Base-by-base conservation (phyloP, 2,888 invertebrate genomes). In the Drosophila robusta region DNA sequence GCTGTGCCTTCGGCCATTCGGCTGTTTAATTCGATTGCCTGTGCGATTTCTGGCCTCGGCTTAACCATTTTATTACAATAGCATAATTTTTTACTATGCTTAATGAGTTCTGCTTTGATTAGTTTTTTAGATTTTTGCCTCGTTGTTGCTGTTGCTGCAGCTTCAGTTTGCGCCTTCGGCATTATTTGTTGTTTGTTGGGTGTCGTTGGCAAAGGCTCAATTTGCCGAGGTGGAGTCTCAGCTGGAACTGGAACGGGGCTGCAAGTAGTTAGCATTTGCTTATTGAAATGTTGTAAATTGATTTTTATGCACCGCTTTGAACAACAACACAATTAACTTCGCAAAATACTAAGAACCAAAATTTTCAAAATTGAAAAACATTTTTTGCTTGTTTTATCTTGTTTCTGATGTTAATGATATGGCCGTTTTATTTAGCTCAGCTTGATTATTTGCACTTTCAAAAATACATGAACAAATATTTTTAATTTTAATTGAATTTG, bases 101-200 rank as follows among this genome's bases (percentile, higher is more conserved):
- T 85, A 85, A 85, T 85, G 85, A 85, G 85, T 85, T 87, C 82
- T 82, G 81, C 85, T 85, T 81, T 85, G 85, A 85, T 87, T 85
- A 87, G 78, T 72, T 87, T 87, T 87, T 70, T 62, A 54, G 45
- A 49, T 66, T 73, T 67, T 52, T 57, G 52, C 51, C 34, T 38
- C 3, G 49, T 66, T 63, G 44, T 65, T 62, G 47, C 34, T 36
- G 36, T 55, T 34, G 64, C 70, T 71, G 61, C 46, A 58, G 39
- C 34, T 71, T 54, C 12, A 46, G 36, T 32, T 56, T 38, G 36
- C 7, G 64, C 82, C 63, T 47, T 32, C 46, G 85, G 81, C 81
- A 36, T 42, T 70, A 72, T 74, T 71, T 70, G 74, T 77, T 69
- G 82, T 82, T 81, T 85, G 85, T 85, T 70, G 79, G 84, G 81